Evolutionary conservation across 2,113 vertebrate genomes (phyloP).

Genomic region (crab-eating macaque (Macaca fascicularis)): T2T-MFA8v1.1 NC_088376.1:35804501-35805000

Average conservation of each 20-base stretch:
- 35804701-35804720: slow-evolving; percentile 51
- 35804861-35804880: slow-evolving; percentile 46
- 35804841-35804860: slow-evolving; percentile 23
- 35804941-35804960: not conserved
- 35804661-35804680: slow-evolving; percentile 67
- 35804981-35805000: not conserved
- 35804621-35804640: slow-evolving; percentile 46
- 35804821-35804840: slow-evolving; percentile 40
- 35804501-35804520: slow-evolving; percentile 48
- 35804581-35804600: slow-evolving; percentile 57
- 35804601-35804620: slow-evolving; percentile 61
- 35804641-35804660: slow-evolving; percentile 70
- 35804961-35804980: not conserved
- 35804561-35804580: slow-evolving; percentile 11
- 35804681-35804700: slow-evolving; percentile 51
- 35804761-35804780: slow-evolving; percentile 30
- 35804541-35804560: not conserved
- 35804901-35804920: not conserved
- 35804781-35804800: not conserved
- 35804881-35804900: slow-evolving; percentile 27
- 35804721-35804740: slow-evolving; percentile 48
- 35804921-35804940: not conserved
- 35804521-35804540: slow-evolving; percentile 27
- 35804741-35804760: slow-evolving; percentile 44
- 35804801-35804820: slow-evolving; percentile 36